These are phyloP conservation scores for Cryptus viduatorius DNA, from an alignment of 2,888 invertebrate genomes.

Conservation along the genomic window DNA sequence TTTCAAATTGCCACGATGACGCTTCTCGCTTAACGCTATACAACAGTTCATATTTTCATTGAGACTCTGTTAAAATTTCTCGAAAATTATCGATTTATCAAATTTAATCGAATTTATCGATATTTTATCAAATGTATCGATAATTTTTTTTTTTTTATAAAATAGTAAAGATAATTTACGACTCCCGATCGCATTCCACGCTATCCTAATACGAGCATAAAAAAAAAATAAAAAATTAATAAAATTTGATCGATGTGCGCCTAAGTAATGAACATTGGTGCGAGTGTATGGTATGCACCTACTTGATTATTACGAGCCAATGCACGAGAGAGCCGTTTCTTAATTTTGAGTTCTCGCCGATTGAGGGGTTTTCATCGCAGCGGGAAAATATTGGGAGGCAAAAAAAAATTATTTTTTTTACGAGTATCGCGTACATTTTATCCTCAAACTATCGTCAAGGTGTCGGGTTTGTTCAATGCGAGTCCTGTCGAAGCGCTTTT, in stretches of 20 bases:
- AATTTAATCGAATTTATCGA: too few relatives aligned
- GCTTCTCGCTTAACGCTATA: slow-evolving; percentile 3
- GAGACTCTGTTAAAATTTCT: slow-evolving; percentile 62
- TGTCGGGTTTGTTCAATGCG: slow-evolving; percentile 5
- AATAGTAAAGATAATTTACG: neutral
- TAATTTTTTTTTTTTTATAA: neutral
- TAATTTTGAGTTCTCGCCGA: slow-evolving; percentile 54
- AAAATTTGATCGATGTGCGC: slow-evolving; percentile 60
- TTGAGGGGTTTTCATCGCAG: slow-evolving; percentile 59
- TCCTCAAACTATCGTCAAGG: neutral
- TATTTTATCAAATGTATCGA: too few relatives aligned
- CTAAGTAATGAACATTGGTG: slow-evolving; percentile 69
- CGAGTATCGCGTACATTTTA: neutral
- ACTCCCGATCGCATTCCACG: slow-evolving; percentile 7
- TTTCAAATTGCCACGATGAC: slow-evolving; percentile 19
- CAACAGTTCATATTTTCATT: slow-evolving; percentile 69
- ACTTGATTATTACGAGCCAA: slow-evolving; percentile 72
- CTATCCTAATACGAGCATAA: slow-evolving; percentile 43
- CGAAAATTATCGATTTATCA: too few relatives aligned
- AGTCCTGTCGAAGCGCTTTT: neutral
- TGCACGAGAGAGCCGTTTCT: slow-evolving; percentile 63
- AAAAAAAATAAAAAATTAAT: slow-evolving; percentile 39
- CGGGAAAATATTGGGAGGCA: slow-evolving; percentile 32
- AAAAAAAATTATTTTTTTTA: neutral
- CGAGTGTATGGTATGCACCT: slow-evolving; percentile 71